Conservation (phyloP, 2,797 vertebrate genomes). For the Gobionotothen gibberifrons region DNA sequence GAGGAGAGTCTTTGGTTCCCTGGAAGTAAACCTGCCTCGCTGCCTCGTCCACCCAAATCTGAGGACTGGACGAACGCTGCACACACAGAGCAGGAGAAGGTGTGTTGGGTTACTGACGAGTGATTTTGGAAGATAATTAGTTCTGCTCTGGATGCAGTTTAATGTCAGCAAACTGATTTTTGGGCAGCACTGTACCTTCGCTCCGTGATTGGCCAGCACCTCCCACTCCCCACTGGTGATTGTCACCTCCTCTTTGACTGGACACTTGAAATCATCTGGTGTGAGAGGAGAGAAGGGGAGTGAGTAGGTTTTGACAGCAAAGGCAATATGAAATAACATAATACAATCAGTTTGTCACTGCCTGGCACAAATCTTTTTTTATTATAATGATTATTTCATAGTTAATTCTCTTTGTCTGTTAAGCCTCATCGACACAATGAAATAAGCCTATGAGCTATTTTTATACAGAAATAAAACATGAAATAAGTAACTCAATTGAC, state of each 20-base stretch:
- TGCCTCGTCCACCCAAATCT: constrained; percentile 92
- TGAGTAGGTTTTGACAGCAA: neutral
- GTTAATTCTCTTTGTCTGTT: neutral
- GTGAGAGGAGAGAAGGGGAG: neutral
- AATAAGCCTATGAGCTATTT: neutral
- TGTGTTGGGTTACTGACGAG: neutral
- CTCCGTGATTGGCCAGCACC: constrained; percentile 90
- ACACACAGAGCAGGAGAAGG: constrained; percentile 5
- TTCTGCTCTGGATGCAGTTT: neutral
- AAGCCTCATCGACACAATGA: neutral
- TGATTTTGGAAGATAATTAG: neutral
- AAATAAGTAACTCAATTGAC: neutral
- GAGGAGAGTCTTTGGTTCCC: constrained; percentile 91
- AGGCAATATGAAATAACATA: neutral
- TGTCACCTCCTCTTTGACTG: constrained; percentile 88
- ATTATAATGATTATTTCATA: too few relatives aligned
- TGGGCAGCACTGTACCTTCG: constrained; percentile 83
- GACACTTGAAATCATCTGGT: constrained; percentile 90
- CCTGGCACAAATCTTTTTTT: neutral
- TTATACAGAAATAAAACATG: neutral
- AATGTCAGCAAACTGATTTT: neutral
- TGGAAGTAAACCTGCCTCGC: constrained; percentile 92
- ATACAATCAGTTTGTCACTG: neutral
- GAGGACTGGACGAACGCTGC: constrained; percentile 72
- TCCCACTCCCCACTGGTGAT: constrained; percentile 94